Conservation (phyloP, 2,797 vertebrate genomes). For the Arctocebus calabarensis region DNA sequence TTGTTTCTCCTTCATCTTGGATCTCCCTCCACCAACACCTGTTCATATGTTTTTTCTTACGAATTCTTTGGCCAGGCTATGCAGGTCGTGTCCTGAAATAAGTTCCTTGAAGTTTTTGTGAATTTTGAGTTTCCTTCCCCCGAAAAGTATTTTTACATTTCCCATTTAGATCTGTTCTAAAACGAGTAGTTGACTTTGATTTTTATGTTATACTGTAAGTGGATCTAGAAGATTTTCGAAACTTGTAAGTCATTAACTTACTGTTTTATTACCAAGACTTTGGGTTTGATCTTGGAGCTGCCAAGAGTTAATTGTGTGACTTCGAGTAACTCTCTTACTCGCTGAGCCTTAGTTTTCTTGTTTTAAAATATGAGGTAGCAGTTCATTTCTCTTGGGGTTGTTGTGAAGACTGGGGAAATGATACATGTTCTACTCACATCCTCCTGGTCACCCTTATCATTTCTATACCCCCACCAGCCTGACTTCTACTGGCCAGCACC, state of each 20-base stretch:
- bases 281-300: not conserved
- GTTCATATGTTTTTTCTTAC: not conserved
- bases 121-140: slow-evolving; percentile 40
- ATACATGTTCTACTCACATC: too few species aligned
- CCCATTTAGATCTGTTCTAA: not conserved
- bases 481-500: not conserved
- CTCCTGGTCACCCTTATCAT: not conserved
- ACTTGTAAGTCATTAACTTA: not conserved
- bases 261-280: not conserved
- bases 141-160: slow-evolving; percentile 17
- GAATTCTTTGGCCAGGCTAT: not conserved
- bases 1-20: not conserved
- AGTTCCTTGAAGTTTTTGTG: not conserved
- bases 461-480: not conserved
- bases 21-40: not conserved
- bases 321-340: not conserved
- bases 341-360: not conserved
- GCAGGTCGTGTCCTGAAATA: not conserved
- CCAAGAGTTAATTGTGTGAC: not conserved
- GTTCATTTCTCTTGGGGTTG: not conserved
- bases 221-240: not conserved
- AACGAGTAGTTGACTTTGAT: not conserved
- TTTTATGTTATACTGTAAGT: not conserved
- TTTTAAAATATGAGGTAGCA: not conserved
- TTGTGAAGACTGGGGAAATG: not conserved